These are phyloP conservation scores for Urocyon cinereoargenteus DNA, from an alignment of 2,797 vertebrate genomes.

Conservation along the genomic window DNA sequence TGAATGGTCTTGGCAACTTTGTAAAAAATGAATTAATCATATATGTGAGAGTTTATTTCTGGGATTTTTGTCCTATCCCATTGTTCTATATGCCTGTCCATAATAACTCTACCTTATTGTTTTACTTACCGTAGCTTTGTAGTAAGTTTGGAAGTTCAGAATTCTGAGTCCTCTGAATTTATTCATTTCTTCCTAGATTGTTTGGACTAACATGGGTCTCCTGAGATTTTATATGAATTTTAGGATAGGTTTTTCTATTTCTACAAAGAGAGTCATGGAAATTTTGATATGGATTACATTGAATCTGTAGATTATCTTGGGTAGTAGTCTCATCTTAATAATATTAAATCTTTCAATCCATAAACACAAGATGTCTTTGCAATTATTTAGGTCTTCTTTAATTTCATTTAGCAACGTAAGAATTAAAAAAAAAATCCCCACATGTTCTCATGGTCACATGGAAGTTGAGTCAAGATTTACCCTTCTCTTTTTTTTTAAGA, in stretches of 20 bases:
- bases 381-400: neutral
- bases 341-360: neutral
- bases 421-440: constrained; percentile 48
- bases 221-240: neutral
- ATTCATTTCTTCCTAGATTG: neutral
- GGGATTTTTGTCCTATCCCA: neutral
- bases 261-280: neutral
- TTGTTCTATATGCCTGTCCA: neutral
- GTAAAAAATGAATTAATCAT: neutral
- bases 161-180: neutral
- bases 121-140: neutral
- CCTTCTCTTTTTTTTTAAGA: too few species aligned
- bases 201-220: neutral
- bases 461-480: constrained; percentile 69
- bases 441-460: constrained; percentile 39
- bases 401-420: neutral
- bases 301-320: neutral
- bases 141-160: neutral
- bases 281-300: neutral
- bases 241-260: neutral
- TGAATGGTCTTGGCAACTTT: neutral
- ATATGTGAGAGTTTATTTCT: neutral
- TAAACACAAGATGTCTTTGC: neutral
- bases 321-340: neutral
- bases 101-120: neutral